Evolutionary conservation across 2,888 invertebrate genomes (phyloP), one percentile per base, ranked within the genome.

Genomic region (Metallyticus violacea): DNA sequence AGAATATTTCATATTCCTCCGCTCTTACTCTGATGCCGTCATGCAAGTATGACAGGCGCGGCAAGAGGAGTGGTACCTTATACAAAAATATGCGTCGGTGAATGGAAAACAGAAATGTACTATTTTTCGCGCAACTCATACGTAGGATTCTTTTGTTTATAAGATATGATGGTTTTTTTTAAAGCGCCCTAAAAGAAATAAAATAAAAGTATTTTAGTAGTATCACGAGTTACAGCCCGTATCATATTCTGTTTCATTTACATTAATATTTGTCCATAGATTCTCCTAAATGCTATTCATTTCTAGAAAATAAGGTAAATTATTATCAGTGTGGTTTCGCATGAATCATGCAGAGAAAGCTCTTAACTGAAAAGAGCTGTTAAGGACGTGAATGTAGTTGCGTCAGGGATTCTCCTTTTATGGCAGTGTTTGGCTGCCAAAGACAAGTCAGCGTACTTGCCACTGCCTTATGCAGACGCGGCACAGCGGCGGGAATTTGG

Each of bases 371-470:
- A 86, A 81, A 27, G 22, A 9, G 30, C 7, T 62, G 78, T 81
- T 40, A 87, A 81, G 9, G 81, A 28, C 87, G 81, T n/a, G 80
- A 81, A 81, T 81, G 79, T 82, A 30, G 62, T 28, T 76, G 76
- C 83, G 76, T 77, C 40, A 83, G n/a, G 22, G 82, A 78, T 86
- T 85, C 85, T 85, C 87, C 87, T 79, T 87, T 83, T 87, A 87
- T 77, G 87, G 87, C 29, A 26, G 79, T 87, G 85, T 83, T 30
- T 86, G 85, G 83, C 40, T 78, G 79, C 85, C 85, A 84, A 79
- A 84, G 83, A 86, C 82, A 30, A 77, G 29, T 83, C 77, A 26
- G 22, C 2, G 22, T 0, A 87, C 86, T 87, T 86, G 77, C 78
- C 85, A 77, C 82, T 78, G 79, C 86, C 88, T 86, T 88, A 85